Evolutionary conservation across 1,140 invertebrate genomes (phyloP).

Genomic region (Drosophila sp.): DNA sequence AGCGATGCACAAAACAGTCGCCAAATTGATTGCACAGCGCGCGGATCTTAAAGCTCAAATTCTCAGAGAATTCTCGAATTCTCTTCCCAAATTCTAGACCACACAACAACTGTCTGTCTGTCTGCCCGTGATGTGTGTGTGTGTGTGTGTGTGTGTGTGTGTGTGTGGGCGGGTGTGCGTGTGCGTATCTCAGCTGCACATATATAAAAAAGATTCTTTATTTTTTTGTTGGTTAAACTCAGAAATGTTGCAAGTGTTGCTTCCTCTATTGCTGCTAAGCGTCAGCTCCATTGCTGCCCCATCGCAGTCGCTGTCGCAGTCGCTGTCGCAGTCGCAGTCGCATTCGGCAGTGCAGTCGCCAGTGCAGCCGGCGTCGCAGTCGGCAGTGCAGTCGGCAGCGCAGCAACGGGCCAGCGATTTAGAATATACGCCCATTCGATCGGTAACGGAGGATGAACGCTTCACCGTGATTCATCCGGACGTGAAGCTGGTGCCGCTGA

Average conservation of each 20-base stretch:
- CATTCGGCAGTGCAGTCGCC: background rate
- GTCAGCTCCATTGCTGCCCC: conserved; percentile 12
- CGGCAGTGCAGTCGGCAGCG: background rate
- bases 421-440: conserved; percentile 57
- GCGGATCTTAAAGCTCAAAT: conserved; percentile 8
- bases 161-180: conserved; percentile 1
- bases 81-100: too few relatives aligned
- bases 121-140: background rate
- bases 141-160: background rate
- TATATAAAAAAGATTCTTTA: background rate
- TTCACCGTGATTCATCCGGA: conserved; percentile 52
- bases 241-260: conserved; percentile 34
- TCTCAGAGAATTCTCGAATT: background rate
- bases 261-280: conserved; percentile 1
- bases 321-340: conserved; percentile 8
- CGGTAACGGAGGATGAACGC: conserved; percentile 63
- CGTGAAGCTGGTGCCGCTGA: conserved; percentile 36
- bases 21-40: conserved; percentile 47
- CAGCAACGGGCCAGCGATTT: conserved; percentile 61
- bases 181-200: background rate
- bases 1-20: conserved; percentile 49
- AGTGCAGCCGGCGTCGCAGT: background rate
- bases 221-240: conserved; percentile 15
- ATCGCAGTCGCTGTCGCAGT: conserved; percentile 6
- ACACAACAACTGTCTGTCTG: background rate